These are phyloP conservation scores for Pocota personata DNA, from an alignment of 2,888 invertebrate genomes.

Conservation along the genomic window DNA sequence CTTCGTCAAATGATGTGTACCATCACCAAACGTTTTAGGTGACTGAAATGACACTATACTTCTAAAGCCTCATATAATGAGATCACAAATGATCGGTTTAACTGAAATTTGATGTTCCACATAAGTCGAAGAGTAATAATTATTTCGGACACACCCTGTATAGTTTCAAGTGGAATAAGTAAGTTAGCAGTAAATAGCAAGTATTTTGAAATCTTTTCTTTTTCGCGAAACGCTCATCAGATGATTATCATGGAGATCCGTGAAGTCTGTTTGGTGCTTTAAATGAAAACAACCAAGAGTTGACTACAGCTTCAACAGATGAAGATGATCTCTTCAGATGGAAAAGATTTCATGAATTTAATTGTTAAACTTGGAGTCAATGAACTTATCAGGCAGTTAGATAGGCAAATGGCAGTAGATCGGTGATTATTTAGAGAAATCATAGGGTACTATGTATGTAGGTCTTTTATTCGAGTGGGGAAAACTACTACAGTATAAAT, in stretches of 20 bases:
- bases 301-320: background rate
- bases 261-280: conserved; percentile 1
- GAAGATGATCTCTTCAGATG: conserved; percentile 33
- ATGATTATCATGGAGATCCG: conserved; percentile 19
- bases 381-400: background rate
- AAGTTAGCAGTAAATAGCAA: conserved; percentile 7
- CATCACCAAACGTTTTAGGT: too few relatives aligned
- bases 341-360: conserved; percentile 20
- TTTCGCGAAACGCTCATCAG: conserved; percentile 23
- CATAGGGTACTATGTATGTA: background rate
- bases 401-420: background rate
- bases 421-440: background rate
- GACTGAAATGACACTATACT: too few relatives aligned
- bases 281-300: conserved; percentile 6
- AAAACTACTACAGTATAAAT: too few relatives aligned
- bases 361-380: conserved; percentile 13
- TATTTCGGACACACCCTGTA: conserved; percentile 7
- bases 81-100: too few relatives aligned
- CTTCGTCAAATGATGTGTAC: too few relatives aligned
- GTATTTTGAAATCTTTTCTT: conserved; percentile 8
- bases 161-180: background rate
- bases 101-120: background rate
- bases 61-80: too few relatives aligned
- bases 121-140: background rate
- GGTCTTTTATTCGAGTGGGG: too few relatives aligned